These are phyloP conservation scores for Ditula angustiorana DNA, from an alignment of 2,888 invertebrate genomes.

Conservation along the genomic window DNA sequence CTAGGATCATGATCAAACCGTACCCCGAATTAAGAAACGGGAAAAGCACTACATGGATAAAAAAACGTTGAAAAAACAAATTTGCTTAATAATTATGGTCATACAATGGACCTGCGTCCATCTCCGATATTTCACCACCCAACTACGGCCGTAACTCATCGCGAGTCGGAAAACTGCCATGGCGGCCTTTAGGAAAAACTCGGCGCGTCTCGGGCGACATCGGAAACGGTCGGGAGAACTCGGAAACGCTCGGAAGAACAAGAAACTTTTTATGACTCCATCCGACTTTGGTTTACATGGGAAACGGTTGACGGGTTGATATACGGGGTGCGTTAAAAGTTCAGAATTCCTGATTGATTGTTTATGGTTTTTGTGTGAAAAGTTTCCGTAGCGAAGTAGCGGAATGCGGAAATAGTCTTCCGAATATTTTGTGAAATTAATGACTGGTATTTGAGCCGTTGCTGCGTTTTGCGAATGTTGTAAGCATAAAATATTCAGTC, in stretches of 20 bases:
- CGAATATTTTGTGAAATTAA: neutral
- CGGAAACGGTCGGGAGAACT: constrained; percentile 21
- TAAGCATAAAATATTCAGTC: too few species aligned
- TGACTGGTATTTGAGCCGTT: neutral
- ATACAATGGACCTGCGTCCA: constrained; percentile 47
- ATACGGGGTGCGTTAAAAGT: constrained; percentile 11
- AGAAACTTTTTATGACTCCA: constrained; percentile 24
- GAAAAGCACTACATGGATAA: too few species aligned
- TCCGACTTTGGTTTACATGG: constrained; percentile 10
- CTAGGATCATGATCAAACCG: too few species aligned
- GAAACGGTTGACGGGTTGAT: neutral
- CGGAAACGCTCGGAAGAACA: too few species aligned
- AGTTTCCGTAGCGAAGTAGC: neutral
- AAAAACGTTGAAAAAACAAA: too few species aligned
- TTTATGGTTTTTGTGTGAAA: neutral
- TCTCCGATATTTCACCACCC: constrained; percentile 48
- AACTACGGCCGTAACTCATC: constrained; percentile 54
- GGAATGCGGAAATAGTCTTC: neutral
- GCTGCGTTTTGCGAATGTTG: neutral
- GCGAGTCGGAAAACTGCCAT: constrained; percentile 45
- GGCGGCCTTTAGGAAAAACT: constrained; percentile 45
- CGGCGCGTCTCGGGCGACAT: constrained; percentile 6
- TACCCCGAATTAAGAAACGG: too few species aligned
- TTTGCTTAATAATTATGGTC: neutral
- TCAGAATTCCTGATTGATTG: constrained; percentile 2